phyloP scores from a whole-genome alignment of 2,113 vertebrate species.

The Semnornis frantzii region DNA sequence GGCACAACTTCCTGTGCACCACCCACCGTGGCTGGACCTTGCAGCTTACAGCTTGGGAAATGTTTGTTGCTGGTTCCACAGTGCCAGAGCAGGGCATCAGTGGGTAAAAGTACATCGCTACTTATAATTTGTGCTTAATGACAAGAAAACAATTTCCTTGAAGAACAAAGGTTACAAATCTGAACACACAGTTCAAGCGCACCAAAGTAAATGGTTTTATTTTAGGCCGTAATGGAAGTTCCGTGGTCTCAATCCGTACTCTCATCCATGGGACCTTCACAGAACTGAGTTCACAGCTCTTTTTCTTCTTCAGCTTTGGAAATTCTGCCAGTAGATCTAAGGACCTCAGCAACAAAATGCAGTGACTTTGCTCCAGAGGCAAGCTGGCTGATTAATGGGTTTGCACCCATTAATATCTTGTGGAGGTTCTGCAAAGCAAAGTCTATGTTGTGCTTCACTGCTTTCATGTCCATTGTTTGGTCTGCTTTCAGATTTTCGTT shows the following conservation, averaged over 20 bases:
- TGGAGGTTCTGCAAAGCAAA: conserved; percentile 76
- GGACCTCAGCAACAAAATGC: conserved; percentile 50
- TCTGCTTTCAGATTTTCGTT: conserved; percentile 70
- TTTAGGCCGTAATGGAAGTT: background rate
- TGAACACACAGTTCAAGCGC: background rate
- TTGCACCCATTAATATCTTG: conserved; percentile 66
- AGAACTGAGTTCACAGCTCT: background rate
- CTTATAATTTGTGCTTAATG: background rate
- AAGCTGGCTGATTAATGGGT: conserved; percentile 69
- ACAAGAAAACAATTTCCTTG: background rate
- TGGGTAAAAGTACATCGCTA: background rate
- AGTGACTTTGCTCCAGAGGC: background rate
- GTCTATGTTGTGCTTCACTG: conserved; percentile 73
- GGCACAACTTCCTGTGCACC: background rate
- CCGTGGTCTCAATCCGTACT: rapidly evolving
- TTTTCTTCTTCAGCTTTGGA: conserved; percentile 44
- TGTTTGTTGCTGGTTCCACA: background rate
- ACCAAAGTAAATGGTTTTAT: background rate
- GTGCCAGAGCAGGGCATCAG: background rate
- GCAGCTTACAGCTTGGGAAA: background rate
- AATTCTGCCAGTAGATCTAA: conserved; percentile 65
- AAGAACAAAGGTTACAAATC: background rate
- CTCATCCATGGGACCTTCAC: background rate
- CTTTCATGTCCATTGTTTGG: conserved; percentile 64
- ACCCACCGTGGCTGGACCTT: rapidly evolving